Percentiles rank a stretch among this genome's conserved stretches.
These are phyloP conservation scores for Solen grandis DNA, from an alignment of 1,140 invertebrate species.

Conservation along the genomic window DNA sequence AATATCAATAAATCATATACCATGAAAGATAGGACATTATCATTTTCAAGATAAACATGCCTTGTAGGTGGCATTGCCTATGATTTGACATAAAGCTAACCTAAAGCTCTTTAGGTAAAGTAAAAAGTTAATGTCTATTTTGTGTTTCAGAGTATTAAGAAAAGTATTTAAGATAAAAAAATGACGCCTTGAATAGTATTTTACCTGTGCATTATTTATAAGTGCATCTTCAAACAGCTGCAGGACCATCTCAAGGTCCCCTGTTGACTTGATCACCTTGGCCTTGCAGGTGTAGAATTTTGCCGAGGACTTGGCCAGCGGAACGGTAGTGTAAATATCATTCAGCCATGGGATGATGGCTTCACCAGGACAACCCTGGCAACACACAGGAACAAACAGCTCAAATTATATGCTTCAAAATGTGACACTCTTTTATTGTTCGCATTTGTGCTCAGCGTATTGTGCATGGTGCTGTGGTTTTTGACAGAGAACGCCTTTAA, in stretches of 20 bases:
- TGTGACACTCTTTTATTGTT: neutral
- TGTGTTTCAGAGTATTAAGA: too few relatives aligned
- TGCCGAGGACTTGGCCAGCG: conserved; percentile 23
- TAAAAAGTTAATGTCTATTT: too few relatives aligned
- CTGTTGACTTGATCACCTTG: conserved; percentile 28
- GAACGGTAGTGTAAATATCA: conserved; percentile 32
- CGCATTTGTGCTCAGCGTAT: neutral
- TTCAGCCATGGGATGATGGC: conserved; percentile 39
- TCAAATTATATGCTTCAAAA: neutral
- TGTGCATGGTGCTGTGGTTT: neutral
- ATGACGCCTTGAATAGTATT: too few relatives aligned
- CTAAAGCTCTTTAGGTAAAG: too few relatives aligned
- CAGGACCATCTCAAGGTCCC: conserved; percentile 47
- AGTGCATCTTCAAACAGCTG: conserved; percentile 40
- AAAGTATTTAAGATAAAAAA: too few relatives aligned
- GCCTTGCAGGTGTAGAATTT: conserved; percentile 44
- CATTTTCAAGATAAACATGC: too few relatives aligned
- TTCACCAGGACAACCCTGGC: conserved; percentile 49
- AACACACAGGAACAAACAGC: neutral
- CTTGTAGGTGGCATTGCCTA: too few relatives aligned
- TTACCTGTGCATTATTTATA: conserved; percentile 56
- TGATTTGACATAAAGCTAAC: too few relatives aligned
- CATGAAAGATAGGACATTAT: too few relatives aligned
- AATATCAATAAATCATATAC: too few relatives aligned
- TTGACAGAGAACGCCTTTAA: too few relatives aligned